Conservation (phyloP, 1,140 invertebrate genomes). For the Brachystomella parvula region DNA sequence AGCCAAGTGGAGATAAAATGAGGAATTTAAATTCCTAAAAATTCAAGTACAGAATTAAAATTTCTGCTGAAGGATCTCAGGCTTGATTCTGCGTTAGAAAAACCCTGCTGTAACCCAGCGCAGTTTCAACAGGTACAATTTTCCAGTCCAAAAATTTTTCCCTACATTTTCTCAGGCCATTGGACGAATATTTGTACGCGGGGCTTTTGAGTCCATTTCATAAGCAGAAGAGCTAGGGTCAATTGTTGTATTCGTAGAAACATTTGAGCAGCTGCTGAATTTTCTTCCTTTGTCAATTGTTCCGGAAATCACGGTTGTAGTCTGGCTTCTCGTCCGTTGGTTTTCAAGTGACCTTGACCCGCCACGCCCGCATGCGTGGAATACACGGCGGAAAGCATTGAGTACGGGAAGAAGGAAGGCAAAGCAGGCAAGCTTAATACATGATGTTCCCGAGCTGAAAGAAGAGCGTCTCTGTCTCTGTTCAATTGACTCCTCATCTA, state of each 20-base stretch:
- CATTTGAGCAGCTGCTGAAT: conserved; percentile 31
- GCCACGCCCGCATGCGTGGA: conserved; percentile 29
- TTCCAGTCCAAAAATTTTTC: too few species aligned
- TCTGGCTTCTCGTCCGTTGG: conserved; percentile 11
- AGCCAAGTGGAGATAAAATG: too few species aligned
- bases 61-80: too few species aligned
- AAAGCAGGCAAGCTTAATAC: conserved; percentile 19
- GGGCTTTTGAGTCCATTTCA: background rate
- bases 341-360: conserved; percentile 23
- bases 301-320: conserved; percentile 25
- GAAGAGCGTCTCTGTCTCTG: conserved; percentile 4
- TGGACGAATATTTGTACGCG: too few species aligned
- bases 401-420: conserved; percentile 25
- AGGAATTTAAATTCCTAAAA: too few species aligned
- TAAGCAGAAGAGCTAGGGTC: conserved; percentile 2
- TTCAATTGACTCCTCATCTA: conserved; percentile 3
- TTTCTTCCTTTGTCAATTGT: conserved; percentile 35
- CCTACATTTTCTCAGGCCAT: too few species aligned
- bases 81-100: too few species aligned
- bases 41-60: too few species aligned
- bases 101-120: too few species aligned
- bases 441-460: conserved; percentile 7
- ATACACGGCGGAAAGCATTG: conserved; percentile 24
- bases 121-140: too few species aligned
- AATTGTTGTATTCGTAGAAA: background rate